Evolutionary conservation across 2,888 invertebrate species (phyloP).

Genomic region (Athalia cordata): DNA sequence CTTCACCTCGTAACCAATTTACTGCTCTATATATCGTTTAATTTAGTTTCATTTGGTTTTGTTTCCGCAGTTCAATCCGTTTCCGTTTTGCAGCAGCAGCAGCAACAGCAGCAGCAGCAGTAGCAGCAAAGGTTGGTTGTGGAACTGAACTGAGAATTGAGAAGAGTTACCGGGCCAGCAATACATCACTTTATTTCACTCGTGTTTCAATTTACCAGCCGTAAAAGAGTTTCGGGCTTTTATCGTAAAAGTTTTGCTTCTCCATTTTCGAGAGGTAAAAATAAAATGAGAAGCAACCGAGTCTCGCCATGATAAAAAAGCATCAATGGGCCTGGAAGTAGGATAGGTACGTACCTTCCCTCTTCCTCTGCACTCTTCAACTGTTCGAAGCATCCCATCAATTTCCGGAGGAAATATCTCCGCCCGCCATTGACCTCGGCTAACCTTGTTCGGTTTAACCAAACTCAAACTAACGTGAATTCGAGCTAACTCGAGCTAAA

Average conservation of each 20-base stretch:
- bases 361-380: neutral
- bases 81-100: too few species aligned
- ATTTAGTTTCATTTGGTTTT: too few species aligned
- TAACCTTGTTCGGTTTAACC: slow-evolving; percentile 12
- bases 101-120: neutral
- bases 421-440: neutral
- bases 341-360: neutral
- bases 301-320: slow-evolving; percentile 17
- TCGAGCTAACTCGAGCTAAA: neutral
- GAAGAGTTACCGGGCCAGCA: slow-evolving; percentile 14
- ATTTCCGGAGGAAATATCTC: neutral
- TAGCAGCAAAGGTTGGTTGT: slow-evolving; percentile 6
- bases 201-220: slow-evolving; percentile 61
- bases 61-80: neutral
- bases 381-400: neutral
- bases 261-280: slow-evolving; percentile 33
- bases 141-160: neutral
- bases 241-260: slow-evolving; percentile 59
- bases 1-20: too few species aligned
- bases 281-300: slow-evolving; percentile 6
- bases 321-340: slow-evolving; percentile 6
- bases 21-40: too few species aligned
- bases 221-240: slow-evolving; percentile 60
- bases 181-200: slow-evolving; percentile 56
- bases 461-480: slow-evolving; percentile 1